These are phyloP conservation scores for Plutomurus gul DNA, from an alignment of 1,140 invertebrate species.

Conservation along the genomic window DNA sequence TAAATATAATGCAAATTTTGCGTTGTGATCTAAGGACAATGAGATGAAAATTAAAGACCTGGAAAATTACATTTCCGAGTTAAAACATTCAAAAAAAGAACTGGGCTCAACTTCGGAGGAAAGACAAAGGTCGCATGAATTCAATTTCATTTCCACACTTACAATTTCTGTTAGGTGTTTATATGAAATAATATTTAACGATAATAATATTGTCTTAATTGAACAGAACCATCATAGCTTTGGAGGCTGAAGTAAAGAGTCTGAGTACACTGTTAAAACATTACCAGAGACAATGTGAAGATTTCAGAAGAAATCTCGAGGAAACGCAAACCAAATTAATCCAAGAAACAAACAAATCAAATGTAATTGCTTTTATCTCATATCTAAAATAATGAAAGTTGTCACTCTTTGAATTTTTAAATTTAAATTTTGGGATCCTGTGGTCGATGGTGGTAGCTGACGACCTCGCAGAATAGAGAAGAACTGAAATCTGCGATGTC, in stretches of 20 bases:
- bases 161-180: background rate
- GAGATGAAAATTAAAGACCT: background rate
- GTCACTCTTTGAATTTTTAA: background rate
- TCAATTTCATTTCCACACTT: background rate
- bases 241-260: slow-evolving; percentile 30
- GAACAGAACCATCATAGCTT: background rate
- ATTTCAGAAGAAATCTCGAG: background rate
- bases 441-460: too few species aligned
- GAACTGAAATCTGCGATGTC: background rate
- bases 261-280: background rate
- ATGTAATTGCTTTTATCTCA: background rate
- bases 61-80: background rate
- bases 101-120: background rate
- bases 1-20: background rate
- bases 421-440: too few species aligned
- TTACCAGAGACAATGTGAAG: slow-evolving; percentile 21
- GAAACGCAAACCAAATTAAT: slow-evolving; percentile 31
- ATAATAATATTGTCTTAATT: background rate
- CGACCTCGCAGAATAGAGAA: background rate
- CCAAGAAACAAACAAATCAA: slow-evolving; percentile 9
- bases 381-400: background rate
- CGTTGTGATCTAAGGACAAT: background rate
- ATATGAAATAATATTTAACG: background rate
- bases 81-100: slow-evolving; percentile 13
- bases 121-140: background rate